phyloP scores from a whole-genome alignment of 2,797 vertebrate genomes.

The Amazonetta brasiliensis region DNA sequence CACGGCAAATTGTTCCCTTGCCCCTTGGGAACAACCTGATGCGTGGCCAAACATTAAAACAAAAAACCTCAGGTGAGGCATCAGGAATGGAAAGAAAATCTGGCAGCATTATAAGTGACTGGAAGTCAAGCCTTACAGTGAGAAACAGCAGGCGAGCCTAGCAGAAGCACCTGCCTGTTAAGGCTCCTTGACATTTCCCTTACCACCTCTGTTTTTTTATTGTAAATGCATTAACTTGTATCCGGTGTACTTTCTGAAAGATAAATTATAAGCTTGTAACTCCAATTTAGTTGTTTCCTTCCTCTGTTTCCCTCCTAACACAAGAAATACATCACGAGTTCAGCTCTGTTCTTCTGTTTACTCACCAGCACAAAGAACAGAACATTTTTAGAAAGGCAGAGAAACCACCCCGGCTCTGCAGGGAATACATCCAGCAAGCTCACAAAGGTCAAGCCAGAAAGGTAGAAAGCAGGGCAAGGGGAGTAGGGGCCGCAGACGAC shows the following conservation, averaged over 20 bases:
- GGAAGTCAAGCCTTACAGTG: neutral
- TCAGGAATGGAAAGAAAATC: neutral
- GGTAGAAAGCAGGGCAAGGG: neutral
- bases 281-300: constrained; percentile 43
- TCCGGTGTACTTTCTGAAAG: constrained; percentile 47
- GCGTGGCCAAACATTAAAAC: neutral
- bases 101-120: neutral
- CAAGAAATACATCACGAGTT: neutral
- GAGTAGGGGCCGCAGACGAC: neutral
- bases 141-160: neutral
- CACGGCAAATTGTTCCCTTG: neutral
- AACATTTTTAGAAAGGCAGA: constrained; percentile 10
- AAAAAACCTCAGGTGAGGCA: neutral
- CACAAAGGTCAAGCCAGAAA: neutral
- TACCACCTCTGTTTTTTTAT: neutral
- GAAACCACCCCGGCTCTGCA: neutral
- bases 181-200: neutral
- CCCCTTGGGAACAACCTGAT: neutral
- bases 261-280: constrained; percentile 38
- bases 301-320: constrained; percentile 20
- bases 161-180: neutral
- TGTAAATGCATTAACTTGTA: neutral
- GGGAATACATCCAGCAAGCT: neutral
- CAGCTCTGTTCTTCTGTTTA: constrained; percentile 30
- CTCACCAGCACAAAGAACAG: constrained; percentile 28